Conservation (phyloP, 1,140 invertebrate genomes). For the Macrocentrus cingulum region DNA sequence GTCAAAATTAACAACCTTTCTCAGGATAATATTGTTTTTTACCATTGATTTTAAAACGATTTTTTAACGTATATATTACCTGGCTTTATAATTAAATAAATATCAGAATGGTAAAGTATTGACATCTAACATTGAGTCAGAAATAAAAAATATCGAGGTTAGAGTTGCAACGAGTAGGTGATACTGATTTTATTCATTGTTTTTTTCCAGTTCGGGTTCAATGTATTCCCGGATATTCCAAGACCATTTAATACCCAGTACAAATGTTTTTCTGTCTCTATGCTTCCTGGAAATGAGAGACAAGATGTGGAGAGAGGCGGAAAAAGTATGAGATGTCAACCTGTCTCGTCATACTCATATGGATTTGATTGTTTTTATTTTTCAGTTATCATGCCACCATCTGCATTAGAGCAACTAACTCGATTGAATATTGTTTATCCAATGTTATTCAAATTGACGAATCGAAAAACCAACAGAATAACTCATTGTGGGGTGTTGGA, state of each 20-base stretch:
- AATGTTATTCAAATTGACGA: slow-evolving; percentile 97
- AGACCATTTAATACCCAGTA: slow-evolving; percentile 80
- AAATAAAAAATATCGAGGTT: slow-evolving; percentile 10
- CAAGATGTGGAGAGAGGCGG: slow-evolving; percentile 96
- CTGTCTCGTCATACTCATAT: slow-evolving; percentile 10
- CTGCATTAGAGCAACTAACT: slow-evolving; percentile 89
- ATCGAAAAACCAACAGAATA: slow-evolving; percentile 79
- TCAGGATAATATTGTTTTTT: background rate
- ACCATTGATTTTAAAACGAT: background rate
- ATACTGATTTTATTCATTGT: slow-evolving; percentile 29
- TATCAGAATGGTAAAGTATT: slow-evolving; percentile 19
- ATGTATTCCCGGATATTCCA: slow-evolving; percentile 81
- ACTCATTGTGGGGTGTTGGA: slow-evolving; percentile 98
- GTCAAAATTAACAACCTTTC: background rate
- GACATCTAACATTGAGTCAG: background rate
- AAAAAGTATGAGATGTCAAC: slow-evolving; percentile 74
- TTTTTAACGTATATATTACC: too few relatives aligned
- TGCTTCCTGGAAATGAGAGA: slow-evolving; percentile 91
- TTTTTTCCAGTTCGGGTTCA: slow-evolving; percentile 77
- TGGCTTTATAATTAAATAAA: background rate
- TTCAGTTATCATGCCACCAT: slow-evolving; percentile 96
- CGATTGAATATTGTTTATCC: slow-evolving; percentile 97
- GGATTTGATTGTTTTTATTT: slow-evolving; percentile 12
- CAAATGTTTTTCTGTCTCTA: slow-evolving; percentile 92
- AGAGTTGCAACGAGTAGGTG: too few relatives aligned